Base-by-base conservation (phyloP, 1,140 invertebrate genomes). In the Rhyacophila brunnea region DNA sequence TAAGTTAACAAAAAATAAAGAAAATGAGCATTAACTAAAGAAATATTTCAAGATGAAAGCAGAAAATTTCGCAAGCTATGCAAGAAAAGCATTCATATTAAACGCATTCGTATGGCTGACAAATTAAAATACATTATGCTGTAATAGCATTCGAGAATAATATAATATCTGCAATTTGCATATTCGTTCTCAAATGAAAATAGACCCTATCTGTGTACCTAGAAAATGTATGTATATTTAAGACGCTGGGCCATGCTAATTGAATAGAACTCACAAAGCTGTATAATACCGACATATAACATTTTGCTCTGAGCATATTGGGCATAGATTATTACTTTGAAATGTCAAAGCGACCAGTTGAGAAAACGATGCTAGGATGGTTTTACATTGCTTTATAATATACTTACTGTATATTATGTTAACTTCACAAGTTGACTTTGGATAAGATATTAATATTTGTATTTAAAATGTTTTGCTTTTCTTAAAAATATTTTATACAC, bases 81-180 rank as follows among this genome's bases (percentile, higher is more conserved):
- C 23, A 5, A 28, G 23, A n/a, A n/a, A n/a, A 28, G 23, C 23
- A 28, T 28, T 28, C 23, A 9, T 28, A 28, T 9, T 28, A 28
- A 28, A 9, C 23, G 23, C 23, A 28, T 28, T 28, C 23, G 50
- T 28, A 44, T 54, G 14, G 13, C 34, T 44, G 14, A 45, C 47
- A 58, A 55, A 65, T 62, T 58, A 64, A 63, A 64, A 64, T 56
- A 64, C 35, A 64, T 60, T 56, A 64, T 52, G 47, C 57, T 59
- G 35, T 52, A 57, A 64, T 60, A 64, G 56, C 58, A 64, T 60
- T 60, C 58, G 32, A 36, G 48, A 44, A 50, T 59, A 51, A 60
- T 50, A 56, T 58, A 35, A 58, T 59, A 56, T 54, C 18, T 34
- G 35, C 10, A 50, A 64, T 64, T 64, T 64, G 54, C 62, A 64